These are phyloP conservation scores for Epiperipatus broadwayi DNA, from an alignment of 2,888 invertebrate species.

Conservation along the genomic window DNA sequence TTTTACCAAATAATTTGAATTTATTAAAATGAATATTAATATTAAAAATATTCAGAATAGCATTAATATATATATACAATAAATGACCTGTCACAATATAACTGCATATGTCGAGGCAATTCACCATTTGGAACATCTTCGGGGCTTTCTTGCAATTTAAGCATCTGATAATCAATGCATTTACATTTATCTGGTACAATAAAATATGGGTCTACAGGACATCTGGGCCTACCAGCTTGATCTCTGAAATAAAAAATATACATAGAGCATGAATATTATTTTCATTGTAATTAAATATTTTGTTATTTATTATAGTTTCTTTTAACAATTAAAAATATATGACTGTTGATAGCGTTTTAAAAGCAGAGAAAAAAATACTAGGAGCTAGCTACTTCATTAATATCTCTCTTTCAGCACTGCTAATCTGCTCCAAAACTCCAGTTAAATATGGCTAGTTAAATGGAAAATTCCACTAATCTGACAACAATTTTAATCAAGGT, in stretches of 20 bases:
- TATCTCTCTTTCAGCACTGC: too few relatives aligned
- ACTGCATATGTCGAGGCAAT: conserved; percentile 82
- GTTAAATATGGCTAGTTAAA: too few relatives aligned
- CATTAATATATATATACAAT: not conserved
- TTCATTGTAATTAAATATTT: conserved; percentile 5
- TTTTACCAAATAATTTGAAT: too few relatives aligned
- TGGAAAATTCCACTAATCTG: too few relatives aligned
- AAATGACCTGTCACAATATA: conserved; percentile 73
- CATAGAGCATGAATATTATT: not conserved
- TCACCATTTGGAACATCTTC: conserved; percentile 91
- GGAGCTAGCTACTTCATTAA: too few relatives aligned
- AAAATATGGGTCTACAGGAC: conserved; percentile 91
- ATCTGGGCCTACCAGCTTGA: conserved; percentile 73
- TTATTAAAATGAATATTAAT: not conserved
- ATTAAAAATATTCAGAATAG: not conserved
- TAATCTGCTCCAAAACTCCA: too few relatives aligned
- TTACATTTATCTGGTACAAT: conserved; percentile 93
- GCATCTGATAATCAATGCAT: conserved; percentile 90
- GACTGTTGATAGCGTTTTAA: conserved; percentile 7
- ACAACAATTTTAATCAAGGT: too few relatives aligned
- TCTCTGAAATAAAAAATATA: conserved; percentile 39
- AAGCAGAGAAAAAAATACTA: not conserved
- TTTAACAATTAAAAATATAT: conserved; percentile 10
- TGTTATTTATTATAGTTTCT: conserved; percentile 6
- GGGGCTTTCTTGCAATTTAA: conserved; percentile 91